phyloP scores from a whole-genome alignment of 2,888 invertebrate genomes.

The Trichacis sp. region DNA sequence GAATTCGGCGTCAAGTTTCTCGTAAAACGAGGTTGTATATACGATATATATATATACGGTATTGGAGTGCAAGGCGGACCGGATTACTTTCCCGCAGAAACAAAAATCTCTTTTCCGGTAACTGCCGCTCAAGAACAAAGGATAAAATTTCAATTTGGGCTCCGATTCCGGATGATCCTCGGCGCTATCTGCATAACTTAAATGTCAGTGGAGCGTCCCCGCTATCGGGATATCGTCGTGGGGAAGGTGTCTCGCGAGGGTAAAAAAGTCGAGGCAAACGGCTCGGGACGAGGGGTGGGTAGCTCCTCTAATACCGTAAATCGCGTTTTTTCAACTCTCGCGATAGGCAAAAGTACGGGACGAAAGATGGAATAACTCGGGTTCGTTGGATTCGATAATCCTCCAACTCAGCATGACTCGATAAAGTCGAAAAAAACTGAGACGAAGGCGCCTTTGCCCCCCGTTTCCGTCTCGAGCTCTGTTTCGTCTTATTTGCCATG shows the following conservation, averaged over 20 bases:
- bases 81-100: not conserved
- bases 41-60: no score
- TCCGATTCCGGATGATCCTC: constrained; percentile 44
- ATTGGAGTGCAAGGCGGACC: not conserved
- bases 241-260: constrained; percentile 1
- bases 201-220: constrained; percentile 25
- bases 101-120: not conserved
- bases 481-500: constrained; percentile 1
- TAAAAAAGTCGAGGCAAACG: not conserved
- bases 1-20: constrained; percentile 9
- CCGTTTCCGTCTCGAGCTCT: not conserved
- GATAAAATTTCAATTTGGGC: constrained; percentile 56
- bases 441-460: not conserved
- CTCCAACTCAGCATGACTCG: constrained; percentile 1
- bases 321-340: constrained; percentile 1
- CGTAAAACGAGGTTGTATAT: not conserved
- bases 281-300: not conserved
- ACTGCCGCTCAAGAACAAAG: constrained; percentile 26
- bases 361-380: constrained; percentile 1
- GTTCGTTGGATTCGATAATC: not conserved
- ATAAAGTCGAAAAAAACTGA: not conserved
- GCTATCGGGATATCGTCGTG: not conserved
- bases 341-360: not conserved
- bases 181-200: constrained; percentile 50
- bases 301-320: constrained; percentile 2